These are phyloP conservation scores for Reticulitermes lucifugus DNA, from an alignment of 2,888 invertebrate species.

Conservation along the genomic window DNA sequence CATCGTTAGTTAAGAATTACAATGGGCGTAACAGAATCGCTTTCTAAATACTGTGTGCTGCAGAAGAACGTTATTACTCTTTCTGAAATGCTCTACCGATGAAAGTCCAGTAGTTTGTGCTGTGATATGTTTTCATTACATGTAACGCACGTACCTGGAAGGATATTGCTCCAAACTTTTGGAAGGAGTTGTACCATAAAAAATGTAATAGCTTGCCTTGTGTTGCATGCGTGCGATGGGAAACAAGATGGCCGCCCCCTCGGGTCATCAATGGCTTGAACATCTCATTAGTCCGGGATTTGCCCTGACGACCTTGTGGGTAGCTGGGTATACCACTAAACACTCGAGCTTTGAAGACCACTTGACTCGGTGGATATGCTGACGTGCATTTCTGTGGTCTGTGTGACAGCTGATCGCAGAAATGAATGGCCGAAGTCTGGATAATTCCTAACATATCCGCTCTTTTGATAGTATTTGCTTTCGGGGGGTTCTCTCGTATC, in stretches of 20 bases:
- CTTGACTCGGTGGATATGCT: not conserved
- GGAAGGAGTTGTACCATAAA: slow-evolving; percentile 19
- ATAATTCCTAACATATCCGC: too few species aligned
- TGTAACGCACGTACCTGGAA: not conserved
- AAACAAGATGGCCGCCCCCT: slow-evolving; percentile 31
- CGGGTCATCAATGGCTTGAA: slow-evolving; percentile 28
- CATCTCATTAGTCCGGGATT: slow-evolving; percentile 28
- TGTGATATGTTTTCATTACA: too few species aligned
- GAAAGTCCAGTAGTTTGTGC: too few species aligned
- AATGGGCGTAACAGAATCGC: too few species aligned
- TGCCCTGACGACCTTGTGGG: slow-evolving; percentile 20
- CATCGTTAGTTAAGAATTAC: too few species aligned
- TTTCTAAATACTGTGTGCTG: too few species aligned
- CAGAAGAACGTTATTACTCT: too few species aligned
- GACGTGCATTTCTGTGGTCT: not conserved
- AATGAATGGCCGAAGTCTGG: too few species aligned
- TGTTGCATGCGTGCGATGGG: slow-evolving; percentile 23
- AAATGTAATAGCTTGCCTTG: slow-evolving; percentile 8
- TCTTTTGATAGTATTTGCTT: too few species aligned
- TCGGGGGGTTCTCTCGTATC: too few species aligned
- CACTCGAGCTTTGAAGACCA: slow-evolving; percentile 10
- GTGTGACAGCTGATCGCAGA: not conserved
- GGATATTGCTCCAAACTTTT: slow-evolving; percentile 9
- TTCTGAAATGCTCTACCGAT: too few species aligned
- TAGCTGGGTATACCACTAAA: not conserved